Base-by-base conservation (phyloP, 2,888 invertebrate species). In the Caprella mutica region DNA sequence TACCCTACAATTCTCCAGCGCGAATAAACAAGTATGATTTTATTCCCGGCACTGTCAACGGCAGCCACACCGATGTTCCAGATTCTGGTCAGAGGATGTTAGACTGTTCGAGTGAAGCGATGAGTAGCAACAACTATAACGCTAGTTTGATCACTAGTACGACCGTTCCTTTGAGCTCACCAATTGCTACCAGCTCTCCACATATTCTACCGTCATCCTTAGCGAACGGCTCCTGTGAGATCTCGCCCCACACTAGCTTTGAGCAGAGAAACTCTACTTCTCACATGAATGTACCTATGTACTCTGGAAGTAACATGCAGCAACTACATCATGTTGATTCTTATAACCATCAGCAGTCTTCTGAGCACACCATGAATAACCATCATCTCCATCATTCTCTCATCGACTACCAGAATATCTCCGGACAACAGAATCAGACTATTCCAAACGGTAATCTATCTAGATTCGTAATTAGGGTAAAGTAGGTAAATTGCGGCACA, bases 121-220 rank as follows among this genome's bases (percentile, higher is more conserved):
- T 19, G 19, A 30, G 29, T 14, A 29, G 29, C 29, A 24, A 24
- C 5, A n/a, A 21, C 5, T 27, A 48, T 21, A 30, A 48, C 29
- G 30, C 26, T n/a, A 30, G 21, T 21, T 21, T 21, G n/a, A 24
- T 27, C n/a, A 44, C 24, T 27, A 17, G 24, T 2, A n/a, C 44
- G 12, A 24, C 26, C 9, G 30, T 30, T 14, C 19, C 26, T n/a
- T 17, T n/a, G 6, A 30, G 55, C 26, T 56, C 48, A 8, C 48
- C 61, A 33, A 61, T 56, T 51, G 61, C 61, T 54, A 56, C 61
- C 51, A 61, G 61, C 54, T 61, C 61, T 38, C 61, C 61, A 27
- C 61, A 54, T 23, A 55, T 48, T 2, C 29, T 30, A 9, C 48
- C 48, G 5, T 9, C 26, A 19, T 48, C 48, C 1, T 48, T 30